phyloP scores from a whole-genome alignment of 1,140 invertebrate genomes.

The Zaprionus nigranus region DNA sequence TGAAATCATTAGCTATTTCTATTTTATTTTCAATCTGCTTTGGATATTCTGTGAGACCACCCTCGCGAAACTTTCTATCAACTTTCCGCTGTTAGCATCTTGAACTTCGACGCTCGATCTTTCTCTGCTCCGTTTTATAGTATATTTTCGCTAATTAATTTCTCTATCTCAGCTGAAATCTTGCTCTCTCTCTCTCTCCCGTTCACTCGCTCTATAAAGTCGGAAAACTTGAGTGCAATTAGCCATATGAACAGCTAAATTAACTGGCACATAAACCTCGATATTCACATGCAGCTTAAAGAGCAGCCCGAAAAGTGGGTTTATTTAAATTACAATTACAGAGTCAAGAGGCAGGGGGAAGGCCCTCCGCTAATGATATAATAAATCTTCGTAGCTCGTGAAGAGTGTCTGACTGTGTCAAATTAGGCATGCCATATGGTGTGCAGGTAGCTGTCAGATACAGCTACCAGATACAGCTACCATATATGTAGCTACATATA shows the following conservation, averaged over 20 bases:
- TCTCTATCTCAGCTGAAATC: not conserved
- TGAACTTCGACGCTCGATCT: conserved; percentile 12
- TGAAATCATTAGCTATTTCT: not conserved
- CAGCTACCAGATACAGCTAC: conserved; percentile 17
- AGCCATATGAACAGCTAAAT: conserved; percentile 71
- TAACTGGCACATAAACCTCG: conserved; percentile 71
- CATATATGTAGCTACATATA: conserved; percentile 3
- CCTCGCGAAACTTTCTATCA: conserved; percentile 27
- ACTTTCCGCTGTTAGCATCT: conserved; percentile 25
- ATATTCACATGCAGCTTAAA: conserved; percentile 61
- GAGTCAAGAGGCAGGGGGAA: not conserved
- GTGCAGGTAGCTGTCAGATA: conserved; percentile 31
- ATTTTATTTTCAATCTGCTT: conserved; percentile 7
- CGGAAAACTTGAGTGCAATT: conserved; percentile 54
- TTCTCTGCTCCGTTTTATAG: not conserved
- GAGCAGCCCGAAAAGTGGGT: conserved; percentile 41
- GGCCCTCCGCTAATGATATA: conserved; percentile 59
- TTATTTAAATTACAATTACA: conserved; percentile 68
- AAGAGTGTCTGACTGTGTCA: conserved; percentile 68
- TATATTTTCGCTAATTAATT: conserved; percentile 25
- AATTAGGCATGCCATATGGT: conserved; percentile 55
- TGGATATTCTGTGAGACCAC: conserved; percentile 13
- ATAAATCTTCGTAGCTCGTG: conserved; percentile 70
- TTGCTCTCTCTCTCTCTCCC: conserved; percentile 16
- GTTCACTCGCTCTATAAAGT: not conserved